phyloP scores from a whole-genome alignment of 2,113 vertebrate genomes.

The Dipodomys ordii region DNA sequence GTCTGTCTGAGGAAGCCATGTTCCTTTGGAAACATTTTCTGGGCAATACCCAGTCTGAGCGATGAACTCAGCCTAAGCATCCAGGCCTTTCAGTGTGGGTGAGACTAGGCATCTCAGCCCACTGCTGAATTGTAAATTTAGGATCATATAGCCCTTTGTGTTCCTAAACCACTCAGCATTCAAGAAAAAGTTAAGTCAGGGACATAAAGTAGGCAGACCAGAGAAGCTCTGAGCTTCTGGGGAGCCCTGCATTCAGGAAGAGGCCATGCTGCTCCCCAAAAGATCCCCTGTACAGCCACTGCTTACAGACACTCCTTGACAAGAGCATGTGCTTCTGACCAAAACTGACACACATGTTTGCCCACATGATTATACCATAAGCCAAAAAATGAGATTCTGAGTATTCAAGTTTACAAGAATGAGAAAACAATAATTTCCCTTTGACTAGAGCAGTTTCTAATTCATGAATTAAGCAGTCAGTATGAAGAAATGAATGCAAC shows the following conservation, averaged over 20 bases:
- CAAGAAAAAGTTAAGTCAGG: conserved; percentile 56
- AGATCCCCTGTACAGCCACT: no score
- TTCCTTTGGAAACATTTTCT: conserved; percentile 46
- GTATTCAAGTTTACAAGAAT: conserved; percentile 23
- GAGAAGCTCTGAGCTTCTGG: neutral
- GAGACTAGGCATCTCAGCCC: conserved; percentile 19
- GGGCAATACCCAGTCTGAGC: conserved; percentile 47
- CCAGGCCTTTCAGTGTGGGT: neutral
- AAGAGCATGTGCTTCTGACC: conserved; percentile 23
- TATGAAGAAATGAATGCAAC: conserved; percentile 48
- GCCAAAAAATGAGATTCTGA: neutral
- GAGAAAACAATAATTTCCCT: conserved; percentile 40
- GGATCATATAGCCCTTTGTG: conserved; percentile 72
- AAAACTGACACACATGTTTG: neutral
- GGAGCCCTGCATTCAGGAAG: conserved; percentile 24
- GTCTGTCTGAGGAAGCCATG: conserved; percentile 37
- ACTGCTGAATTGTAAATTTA: conserved; percentile 21
- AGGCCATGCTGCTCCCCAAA: neutral
- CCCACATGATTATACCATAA: neutral
- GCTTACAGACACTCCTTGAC: neutral
- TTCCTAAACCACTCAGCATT: conserved; percentile 62
- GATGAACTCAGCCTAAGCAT: conserved; percentile 26
- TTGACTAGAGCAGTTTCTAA: conserved; percentile 42
- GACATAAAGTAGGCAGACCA: conserved; percentile 30
- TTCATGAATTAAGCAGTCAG: conserved; percentile 45